Evolutionary conservation across 2,113 vertebrate genomes (phyloP), one percentile per base, ranked within the genome.

Genomic region (Aphyosemion australe): DNA sequence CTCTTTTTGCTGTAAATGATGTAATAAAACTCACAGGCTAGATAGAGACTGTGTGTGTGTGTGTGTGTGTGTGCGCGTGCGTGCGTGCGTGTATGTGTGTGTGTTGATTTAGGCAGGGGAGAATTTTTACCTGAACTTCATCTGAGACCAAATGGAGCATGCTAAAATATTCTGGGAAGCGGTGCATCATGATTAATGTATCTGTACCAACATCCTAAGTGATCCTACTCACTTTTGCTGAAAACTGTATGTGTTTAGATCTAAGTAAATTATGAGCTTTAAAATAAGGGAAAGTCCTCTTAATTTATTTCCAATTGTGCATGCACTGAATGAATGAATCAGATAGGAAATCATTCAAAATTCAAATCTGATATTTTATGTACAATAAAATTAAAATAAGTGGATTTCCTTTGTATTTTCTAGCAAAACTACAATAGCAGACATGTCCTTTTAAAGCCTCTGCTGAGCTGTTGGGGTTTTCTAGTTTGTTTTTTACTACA

Each of bases 181-280:
- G 5, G 0, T 45, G 41, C 51, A 26, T 51, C 42, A 12, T 11
- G 13, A 4, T 52, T 49, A 48, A 63, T 43, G 55, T 26, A 55
- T 47, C 13, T 73, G 13, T 61, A 47, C 6, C 4, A 45, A 59
- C 31, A 45, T 84, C 60, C 15, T 61, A 60, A 39, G 58, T 47
- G 0, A 50, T 48, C 19, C 9, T 45, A 5, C 41, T 34, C 31
- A 18, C 50, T 74, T 67, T 47, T 66, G 51, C 11, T 46, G 32
- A 60, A 47, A 11, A 61, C 4, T 62, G 12, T 39, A 63, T 64
- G 12, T 37, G 16, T n/a, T 12, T 39, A 2, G 16, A 55, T 31
- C 19, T 34, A 51, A 53, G 15, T 55, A 12, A 69, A 58, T 1
- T 0, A 12, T 47, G 18, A 47, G 18, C 37, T 55, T 42, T 46